Conservation (phyloP, 2,888 invertebrate genomes). For the Nesidiocoris tenuis region DNA sequence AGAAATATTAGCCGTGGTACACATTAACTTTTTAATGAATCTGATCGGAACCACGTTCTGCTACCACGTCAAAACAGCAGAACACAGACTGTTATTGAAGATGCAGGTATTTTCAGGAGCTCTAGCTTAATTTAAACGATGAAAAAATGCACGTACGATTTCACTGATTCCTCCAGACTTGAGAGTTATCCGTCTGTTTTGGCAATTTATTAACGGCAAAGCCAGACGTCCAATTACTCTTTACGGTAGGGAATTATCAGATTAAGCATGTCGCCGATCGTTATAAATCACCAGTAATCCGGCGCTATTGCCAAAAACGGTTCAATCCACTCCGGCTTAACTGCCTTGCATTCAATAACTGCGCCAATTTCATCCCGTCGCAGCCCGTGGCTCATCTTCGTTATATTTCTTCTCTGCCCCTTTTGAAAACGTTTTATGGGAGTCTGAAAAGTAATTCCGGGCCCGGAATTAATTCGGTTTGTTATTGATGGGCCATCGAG, state of each 20-base stretch:
- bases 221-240: no score
- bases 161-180: no score
- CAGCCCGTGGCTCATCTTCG: conserved; percentile 3
- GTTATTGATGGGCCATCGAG: conserved; percentile 4
- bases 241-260: not conserved
- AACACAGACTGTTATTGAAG: no score
- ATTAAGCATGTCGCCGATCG: not conserved
- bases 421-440: conserved; percentile 9
- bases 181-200: no score
- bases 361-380: not conserved
- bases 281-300: not conserved
- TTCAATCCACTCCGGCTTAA: not conserved
- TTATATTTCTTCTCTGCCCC: conserved; percentile 6
- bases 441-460: conserved; percentile 8
- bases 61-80: no score
- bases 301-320: not conserved
- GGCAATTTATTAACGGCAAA: no score
- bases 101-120: no score
- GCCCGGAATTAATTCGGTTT: conserved; percentile 18
- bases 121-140: no score
- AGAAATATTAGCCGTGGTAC: no score
- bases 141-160: no score
- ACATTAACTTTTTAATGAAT: no score
- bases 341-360: not conserved
- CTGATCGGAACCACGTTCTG: no score